Conservation (phyloP, 2,888 invertebrate genomes). For the Temnothorax ravouxi region DNA sequence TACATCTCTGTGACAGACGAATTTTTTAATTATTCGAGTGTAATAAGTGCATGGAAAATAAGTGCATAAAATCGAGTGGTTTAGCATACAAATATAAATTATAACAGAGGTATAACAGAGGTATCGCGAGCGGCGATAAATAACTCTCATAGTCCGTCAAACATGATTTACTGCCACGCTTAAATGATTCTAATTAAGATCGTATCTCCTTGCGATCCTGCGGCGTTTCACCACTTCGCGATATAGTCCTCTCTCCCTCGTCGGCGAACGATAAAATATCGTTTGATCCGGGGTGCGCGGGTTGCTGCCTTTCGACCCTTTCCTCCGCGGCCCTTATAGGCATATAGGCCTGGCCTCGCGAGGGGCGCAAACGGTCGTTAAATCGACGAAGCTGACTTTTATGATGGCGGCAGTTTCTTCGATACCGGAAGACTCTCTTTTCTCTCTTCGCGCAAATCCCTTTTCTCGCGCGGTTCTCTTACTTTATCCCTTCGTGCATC, state of each 20-base stretch:
- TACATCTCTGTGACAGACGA: neutral
- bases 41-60: neutral
- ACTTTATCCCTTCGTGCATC: slow-evolving; percentile 35
- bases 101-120: slow-evolving; percentile 11
- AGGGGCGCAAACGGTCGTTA: slow-evolving; percentile 55
- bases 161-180: slow-evolving; percentile 21
- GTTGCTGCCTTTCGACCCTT: slow-evolving; percentile 11
- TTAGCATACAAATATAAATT: neutral
- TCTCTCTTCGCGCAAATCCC: slow-evolving; percentile 12
- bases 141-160: slow-evolving; percentile 24
- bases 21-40: neutral
- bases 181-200: slow-evolving; percentile 66
- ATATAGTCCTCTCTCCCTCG: neutral
- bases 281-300: slow-evolving; percentile 19
- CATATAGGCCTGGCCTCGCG: neutral
- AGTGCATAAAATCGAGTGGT: neutral
- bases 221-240: neutral
- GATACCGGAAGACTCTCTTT: slow-evolving; percentile 57
- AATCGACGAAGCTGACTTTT: slow-evolving; percentile 61
- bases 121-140: slow-evolving; percentile 14
- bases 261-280: slow-evolving; percentile 23
- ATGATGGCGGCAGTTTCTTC: slow-evolving; percentile 57
- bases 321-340: neutral
- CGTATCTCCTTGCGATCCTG: slow-evolving; percentile 27
- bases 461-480: slow-evolving; percentile 12